Conservation (phyloP, 2,797 vertebrate genomes). For the Centroberyx gerrardi region DNA sequence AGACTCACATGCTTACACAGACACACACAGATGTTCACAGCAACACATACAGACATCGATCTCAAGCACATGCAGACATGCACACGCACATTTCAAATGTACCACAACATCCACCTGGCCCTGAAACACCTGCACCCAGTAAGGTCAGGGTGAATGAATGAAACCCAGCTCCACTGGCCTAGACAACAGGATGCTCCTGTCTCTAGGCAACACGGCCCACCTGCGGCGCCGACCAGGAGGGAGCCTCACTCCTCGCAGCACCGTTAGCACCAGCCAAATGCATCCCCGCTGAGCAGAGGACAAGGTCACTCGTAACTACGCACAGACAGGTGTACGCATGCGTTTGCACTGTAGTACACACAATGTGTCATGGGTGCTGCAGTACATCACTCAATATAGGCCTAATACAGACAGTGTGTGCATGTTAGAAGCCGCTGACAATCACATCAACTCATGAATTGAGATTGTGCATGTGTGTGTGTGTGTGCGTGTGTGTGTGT, state of each 20-base stretch:
- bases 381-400: background rate
- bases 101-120: conserved; percentile 1
- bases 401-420: background rate
- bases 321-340: conserved; percentile 2
- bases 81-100: background rate
- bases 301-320: conserved; percentile 31
- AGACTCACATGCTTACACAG: conserved; percentile 1
- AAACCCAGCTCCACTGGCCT: conserved; percentile 24
- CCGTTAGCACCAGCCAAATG: conserved; percentile 16
- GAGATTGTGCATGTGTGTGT: background rate
- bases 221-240: conserved; percentile 33
- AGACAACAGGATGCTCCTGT: conserved; percentile 51
- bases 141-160: conserved; percentile 22
- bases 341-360: conserved; percentile 1
- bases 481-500: background rate
- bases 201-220: conserved; percentile 60
- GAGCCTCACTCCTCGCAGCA: conserved; percentile 12
- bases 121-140: too few species aligned
- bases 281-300: conserved; percentile 28
- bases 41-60: background rate
- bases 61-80: background rate
- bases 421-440: conserved; percentile 12
- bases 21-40: background rate
- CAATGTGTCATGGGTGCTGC: background rate
- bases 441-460: background rate